Evolutionary conservation across 2,797 vertebrate species (phyloP).

Genomic region (Epinephelus malabaricus): DNA sequence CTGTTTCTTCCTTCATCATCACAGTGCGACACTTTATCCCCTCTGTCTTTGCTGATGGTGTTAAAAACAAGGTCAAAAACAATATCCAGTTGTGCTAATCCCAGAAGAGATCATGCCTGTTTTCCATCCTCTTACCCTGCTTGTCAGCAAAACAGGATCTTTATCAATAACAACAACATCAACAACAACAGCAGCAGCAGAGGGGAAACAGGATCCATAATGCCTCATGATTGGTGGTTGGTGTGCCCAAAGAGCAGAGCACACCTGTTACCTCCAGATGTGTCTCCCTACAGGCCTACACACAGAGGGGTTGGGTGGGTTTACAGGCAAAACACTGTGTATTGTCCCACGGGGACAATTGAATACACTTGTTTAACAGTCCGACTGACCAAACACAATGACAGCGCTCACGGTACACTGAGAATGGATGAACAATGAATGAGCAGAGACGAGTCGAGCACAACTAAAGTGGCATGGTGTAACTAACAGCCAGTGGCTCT

Average conservation of each 20-base stretch:
- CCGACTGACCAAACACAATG: slow-evolving; percentile 77
- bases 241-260: slow-evolving; percentile 48
- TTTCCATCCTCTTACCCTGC: slow-evolving; percentile 72
- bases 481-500: slow-evolving; percentile 18
- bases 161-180: slow-evolving; percentile 61
- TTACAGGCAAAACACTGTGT: slow-evolving; percentile 61
- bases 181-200: slow-evolving; percentile 33
- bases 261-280: slow-evolving; percentile 79
- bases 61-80: slow-evolving; percentile 77
- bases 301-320: slow-evolving; percentile 39
- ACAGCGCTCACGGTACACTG: slow-evolving; percentile 57
- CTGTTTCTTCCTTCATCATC: background rate
- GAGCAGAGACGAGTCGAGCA: slow-evolving; percentile 46
- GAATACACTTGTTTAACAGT: slow-evolving; percentile 70
- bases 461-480: slow-evolving; percentile 40
- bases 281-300: slow-evolving; percentile 62
- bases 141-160: slow-evolving; percentile 63
- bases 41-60: slow-evolving; percentile 36
- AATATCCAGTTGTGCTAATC: slow-evolving; percentile 75
- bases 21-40: slow-evolving; percentile 12
- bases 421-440: slow-evolving; percentile 68
- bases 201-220: slow-evolving; percentile 25
- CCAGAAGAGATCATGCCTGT: slow-evolving; percentile 62
- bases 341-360: slow-evolving; percentile 75
- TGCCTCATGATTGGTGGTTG: slow-evolving; percentile 17